These are phyloP conservation scores for Acanthurus lineatus DNA, from an alignment of 2,797 vertebrate genomes.

Conservation along the genomic window DNA sequence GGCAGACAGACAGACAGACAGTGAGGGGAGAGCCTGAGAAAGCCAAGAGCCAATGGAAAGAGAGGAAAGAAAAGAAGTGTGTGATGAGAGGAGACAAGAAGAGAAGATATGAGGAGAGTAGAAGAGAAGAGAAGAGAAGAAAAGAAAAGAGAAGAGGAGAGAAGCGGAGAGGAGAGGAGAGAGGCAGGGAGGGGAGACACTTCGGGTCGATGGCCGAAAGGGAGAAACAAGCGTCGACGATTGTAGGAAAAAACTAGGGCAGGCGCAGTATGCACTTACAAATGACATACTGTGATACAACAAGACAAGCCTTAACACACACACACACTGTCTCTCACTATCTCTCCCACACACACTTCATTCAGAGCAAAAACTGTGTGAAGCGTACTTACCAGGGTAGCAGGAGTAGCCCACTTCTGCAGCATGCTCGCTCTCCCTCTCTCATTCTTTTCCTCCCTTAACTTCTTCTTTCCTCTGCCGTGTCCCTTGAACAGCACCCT, in stretches of 20 bases:
- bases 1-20: conserved; percentile 9
- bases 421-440: conserved; percentile 66
- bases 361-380: conserved; percentile 65
- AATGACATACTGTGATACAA: conserved; percentile 65
- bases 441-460: conserved; percentile 62
- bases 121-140: conserved; percentile 4
- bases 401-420: conserved; percentile 74
- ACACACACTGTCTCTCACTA: conserved; percentile 8
- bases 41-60: conserved; percentile 15
- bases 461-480: conserved; percentile 44
- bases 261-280: conserved; percentile 65
- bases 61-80: conserved; percentile 41
- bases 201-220: conserved; percentile 26
- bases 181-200: conserved; percentile 16
- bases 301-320: conserved; percentile 52
- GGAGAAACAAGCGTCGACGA: conserved; percentile 41
- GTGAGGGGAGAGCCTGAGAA: conserved; percentile 26
- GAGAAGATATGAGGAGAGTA: conserved; percentile 6
- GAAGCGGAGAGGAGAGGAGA: conserved; percentile 2
- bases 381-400: conserved; percentile 79
- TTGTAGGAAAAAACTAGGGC: conserved; percentile 74
- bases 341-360: conserved; percentile 53
- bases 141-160: background rate
- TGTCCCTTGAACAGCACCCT: conserved; percentile 66
- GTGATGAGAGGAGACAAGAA: background rate